A percentile compares a stretch with the other conserved stretches of the same genome.
phyloP scores from a whole-genome alignment of 2,113 vertebrate genomes.

The Leiothrix lutea region DNA sequence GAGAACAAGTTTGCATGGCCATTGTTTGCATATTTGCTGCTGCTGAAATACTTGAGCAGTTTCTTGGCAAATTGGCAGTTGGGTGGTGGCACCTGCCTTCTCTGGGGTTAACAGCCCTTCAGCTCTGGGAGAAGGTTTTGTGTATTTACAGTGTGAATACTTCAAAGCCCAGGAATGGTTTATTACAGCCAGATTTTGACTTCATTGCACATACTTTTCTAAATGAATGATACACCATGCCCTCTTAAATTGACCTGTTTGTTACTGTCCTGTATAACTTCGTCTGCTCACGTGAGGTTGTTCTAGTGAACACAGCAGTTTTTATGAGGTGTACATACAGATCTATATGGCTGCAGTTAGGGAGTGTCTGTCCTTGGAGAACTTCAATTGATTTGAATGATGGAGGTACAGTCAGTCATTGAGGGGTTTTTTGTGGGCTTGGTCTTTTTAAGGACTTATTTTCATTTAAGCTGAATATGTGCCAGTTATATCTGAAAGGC shows the following conservation, averaged over 20 bases:
- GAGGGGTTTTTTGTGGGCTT: neutral
- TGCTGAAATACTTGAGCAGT: neutral
- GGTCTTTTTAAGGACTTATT: neutral
- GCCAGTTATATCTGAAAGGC: neutral
- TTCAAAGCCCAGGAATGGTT: neutral
- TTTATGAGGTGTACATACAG: neutral
- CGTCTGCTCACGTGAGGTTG: fast-evolving
- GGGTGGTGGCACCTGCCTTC: neutral
- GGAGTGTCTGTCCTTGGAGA: neutral
- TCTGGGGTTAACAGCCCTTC: neutral
- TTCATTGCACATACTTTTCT: neutral
- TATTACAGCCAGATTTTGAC: neutral
- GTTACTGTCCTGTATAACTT: neutral
- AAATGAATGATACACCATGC: neutral
- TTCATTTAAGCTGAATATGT: neutral
- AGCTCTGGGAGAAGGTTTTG: neutral
- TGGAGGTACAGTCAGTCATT: neutral
- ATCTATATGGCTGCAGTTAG: neutral
- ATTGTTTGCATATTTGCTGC: neutral
- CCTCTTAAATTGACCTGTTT: neutral
- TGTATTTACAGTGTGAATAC: neutral
- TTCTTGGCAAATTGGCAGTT: neutral
- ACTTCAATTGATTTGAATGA: neutral
- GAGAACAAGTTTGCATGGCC: neutral
- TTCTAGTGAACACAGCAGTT: neutral